A percentile compares a stretch with the other conserved stretches of the same genome.
These are phyloP conservation scores for Beroe forskalii DNA, from an alignment of 37 sponge, comb jelly and placozoan genomes.

Conservation along the genomic window DNA sequence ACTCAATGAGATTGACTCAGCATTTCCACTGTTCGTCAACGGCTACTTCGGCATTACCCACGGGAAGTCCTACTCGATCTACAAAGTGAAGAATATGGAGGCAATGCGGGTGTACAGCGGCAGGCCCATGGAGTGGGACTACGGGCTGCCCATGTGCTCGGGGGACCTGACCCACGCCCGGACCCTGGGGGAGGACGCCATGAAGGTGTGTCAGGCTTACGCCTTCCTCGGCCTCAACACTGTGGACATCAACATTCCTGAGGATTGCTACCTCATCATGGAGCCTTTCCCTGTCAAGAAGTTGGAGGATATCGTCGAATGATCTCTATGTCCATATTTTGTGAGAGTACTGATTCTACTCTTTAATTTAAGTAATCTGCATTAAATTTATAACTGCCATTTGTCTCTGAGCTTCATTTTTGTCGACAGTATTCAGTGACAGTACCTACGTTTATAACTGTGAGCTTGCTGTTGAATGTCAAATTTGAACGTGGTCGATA, in stretches of 20 bases:
- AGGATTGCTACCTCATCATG: constrained; percentile 15
- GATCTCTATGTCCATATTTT: no score
- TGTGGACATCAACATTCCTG: background rate
- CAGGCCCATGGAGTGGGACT: constrained; percentile 42
- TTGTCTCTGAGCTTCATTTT: no score
- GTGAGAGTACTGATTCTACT: no score
- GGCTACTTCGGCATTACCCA: constrained; percentile 17
- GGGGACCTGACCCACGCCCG: background rate
- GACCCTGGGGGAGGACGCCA: background rate
- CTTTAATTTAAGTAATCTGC: no score
- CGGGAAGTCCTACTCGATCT: constrained; percentile 30
- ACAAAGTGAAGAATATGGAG: constrained; percentile 17
- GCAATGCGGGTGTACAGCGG: background rate
- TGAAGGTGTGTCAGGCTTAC: constrained; percentile 10
- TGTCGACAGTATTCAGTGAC: no score
- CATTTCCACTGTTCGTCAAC: constrained; percentile 18
- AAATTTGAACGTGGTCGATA: no score
- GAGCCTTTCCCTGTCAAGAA: constrained; percentile 1
- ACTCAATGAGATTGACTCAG: background rate
- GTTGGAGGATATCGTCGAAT: constrained; percentile 2
- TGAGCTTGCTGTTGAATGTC: no score
- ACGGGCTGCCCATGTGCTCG: constrained; percentile 36
- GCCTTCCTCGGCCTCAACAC: constrained; percentile 4
- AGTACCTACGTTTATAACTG: no score
- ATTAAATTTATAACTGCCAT: no score